Evolutionary conservation across 2,113 vertebrate genomes (phyloP), one percentile per base, ranked within the genome.

Genomic region (Toxostoma redivivum): DNA sequence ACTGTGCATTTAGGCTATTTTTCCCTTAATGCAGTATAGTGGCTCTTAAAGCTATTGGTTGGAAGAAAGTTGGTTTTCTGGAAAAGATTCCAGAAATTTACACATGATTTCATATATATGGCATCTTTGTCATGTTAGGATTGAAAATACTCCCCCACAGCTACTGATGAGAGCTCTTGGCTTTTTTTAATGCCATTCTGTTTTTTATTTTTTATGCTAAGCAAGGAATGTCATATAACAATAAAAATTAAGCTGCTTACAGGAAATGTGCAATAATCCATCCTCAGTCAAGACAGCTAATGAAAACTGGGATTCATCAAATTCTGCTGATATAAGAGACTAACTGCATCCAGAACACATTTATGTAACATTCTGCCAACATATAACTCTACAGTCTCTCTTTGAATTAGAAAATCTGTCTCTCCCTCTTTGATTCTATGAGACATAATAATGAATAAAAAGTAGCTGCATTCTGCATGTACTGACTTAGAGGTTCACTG

Each of bases 181-280:
- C 42, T 81, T 86, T 90, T 90, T 94, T 54, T 14, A 78, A 67
- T 42, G 40, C 11, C 28, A 14, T 71, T 83, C 67, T 71, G 54
- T 51, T 90, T 73, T 58, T 73, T 24, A n/a, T 48, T 92, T 90
- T 92, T 95, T 88, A 84, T 84, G 79, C 48, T 61, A 95, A 95
- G 64, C 51, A 78, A 56, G 45, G 57, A 94, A 84, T 78, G 57
- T 53, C 60, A 42, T 17, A 20, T 15, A 88, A 86, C 47, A 86
- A 90, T 86, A 83, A 93, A 77, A 96, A 95, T 81, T 65, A 57
- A 86, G 51, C 72, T 78, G 65, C 94, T 94, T 47, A 60, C 31
- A 84, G 72, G 57, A 93, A 95, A 88, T 21, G 24, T 92, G 44
- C 48, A 88, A 28, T 86, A 86, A 88, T 61, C 56, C 51, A 65